Conservation (phyloP, 2,888 invertebrate genomes). For the Drosophila mayaguana region DNA sequence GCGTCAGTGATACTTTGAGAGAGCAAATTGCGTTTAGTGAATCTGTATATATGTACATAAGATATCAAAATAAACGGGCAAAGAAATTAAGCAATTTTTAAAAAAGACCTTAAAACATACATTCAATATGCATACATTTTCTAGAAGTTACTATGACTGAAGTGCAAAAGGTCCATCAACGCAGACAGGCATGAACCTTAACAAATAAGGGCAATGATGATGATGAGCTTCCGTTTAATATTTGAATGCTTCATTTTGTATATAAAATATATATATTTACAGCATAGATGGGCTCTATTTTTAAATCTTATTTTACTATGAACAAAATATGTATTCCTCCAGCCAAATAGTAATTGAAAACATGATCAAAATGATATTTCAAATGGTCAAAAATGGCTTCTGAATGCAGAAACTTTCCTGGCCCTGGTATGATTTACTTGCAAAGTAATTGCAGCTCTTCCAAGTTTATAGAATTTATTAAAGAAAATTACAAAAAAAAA, state of each 20-base stretch:
- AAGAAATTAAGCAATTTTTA: not conserved
- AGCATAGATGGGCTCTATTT: too few relatives aligned
- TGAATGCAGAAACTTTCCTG: too few relatives aligned
- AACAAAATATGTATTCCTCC: not conserved
- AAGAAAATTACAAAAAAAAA: not conserved
- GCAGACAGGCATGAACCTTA: not conserved
- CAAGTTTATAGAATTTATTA: not conserved
- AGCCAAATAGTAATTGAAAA: not conserved
- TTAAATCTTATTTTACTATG: too few relatives aligned
- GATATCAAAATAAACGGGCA: not conserved
- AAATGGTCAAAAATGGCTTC: not conserved
- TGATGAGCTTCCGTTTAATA: not conserved
- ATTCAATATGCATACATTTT: not conserved
- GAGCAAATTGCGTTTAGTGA: slow-evolving; percentile 3
- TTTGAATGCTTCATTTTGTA: not conserved
- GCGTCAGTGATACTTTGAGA: not conserved
- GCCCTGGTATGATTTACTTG: not conserved
- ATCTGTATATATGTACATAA: not conserved
- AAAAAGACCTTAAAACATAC: not conserved
- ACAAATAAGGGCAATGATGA: not conserved
- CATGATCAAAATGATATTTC: not conserved
- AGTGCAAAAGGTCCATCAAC: not conserved
- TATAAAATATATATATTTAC: too few relatives aligned
- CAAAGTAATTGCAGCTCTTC: not conserved
- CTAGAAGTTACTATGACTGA: not conserved